Conservation (phyloP, 1,140 invertebrate genomes). For the Dendroctonus ponderosae region DNA sequence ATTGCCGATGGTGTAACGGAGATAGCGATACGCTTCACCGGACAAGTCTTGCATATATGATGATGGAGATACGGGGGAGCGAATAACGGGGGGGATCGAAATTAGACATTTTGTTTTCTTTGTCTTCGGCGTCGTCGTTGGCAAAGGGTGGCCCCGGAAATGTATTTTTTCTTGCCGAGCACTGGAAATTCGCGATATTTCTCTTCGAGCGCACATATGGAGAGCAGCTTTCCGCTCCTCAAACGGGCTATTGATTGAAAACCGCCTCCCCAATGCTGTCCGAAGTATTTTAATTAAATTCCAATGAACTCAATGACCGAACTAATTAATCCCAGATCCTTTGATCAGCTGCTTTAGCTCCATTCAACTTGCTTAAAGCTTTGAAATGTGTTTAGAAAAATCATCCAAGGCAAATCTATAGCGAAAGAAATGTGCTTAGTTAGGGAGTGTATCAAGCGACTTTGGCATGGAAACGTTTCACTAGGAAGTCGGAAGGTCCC, state of each 20-base stretch:
- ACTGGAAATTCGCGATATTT: not conserved
- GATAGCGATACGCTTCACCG: slow-evolving; percentile 38
- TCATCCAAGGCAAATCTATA: no score
- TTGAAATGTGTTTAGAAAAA: no score
- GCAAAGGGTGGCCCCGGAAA: slow-evolving; percentile 12
- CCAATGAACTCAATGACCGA: slow-evolving; percentile 2
- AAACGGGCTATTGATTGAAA: not conserved
- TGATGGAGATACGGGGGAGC: slow-evolving; percentile 47
- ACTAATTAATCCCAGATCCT: no score
- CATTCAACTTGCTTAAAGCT: no score
- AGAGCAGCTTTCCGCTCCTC: not conserved
- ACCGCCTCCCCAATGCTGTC: not conserved
- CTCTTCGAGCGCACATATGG: not conserved
- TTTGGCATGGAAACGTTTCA: no score
- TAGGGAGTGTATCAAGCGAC: no score
- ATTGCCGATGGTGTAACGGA: slow-evolving; percentile 36
- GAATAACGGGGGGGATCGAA: slow-evolving; percentile 9
- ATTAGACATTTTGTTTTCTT: slow-evolving; percentile 31
- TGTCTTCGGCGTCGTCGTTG: slow-evolving; percentile 8
- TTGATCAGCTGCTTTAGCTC: no score
- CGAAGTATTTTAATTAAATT: slow-evolving; percentile 17
- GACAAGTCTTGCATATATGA: slow-evolving; percentile 49
- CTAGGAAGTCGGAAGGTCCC: no score
- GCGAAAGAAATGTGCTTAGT: no score
- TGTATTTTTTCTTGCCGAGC: slow-evolving; percentile 7